Evolutionary conservation across 2,797 vertebrate species (phyloP), one percentile per base, ranked within the genome.

Genomic region (Novumbra hubbsi): DNA sequence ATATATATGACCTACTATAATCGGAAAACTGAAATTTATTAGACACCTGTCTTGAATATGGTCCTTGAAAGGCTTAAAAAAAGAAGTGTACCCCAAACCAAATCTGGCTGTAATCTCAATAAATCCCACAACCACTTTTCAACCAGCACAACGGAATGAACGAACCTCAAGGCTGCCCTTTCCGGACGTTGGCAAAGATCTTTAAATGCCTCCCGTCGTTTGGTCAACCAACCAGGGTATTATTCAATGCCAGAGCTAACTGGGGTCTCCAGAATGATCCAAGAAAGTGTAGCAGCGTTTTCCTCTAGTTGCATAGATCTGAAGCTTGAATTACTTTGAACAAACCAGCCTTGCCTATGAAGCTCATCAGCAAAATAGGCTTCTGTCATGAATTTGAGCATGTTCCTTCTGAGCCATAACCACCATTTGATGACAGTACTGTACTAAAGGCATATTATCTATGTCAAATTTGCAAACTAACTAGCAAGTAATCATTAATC

Each of bases 41-140:
- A 28, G 28, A 32, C 2, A 12, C 28, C 62, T 30, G 14, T 16
- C 28, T 28, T 32, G 27, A 32, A 16, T 8, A 65, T 65, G 30
- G 4, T 45, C 73, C 72, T 34, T 38, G 60, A 68, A 76, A 66
- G 68, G 76, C 38, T 27, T 72, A 50, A 50, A n/a, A 55, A 45
- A 45, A 41, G 2, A 71, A 32, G 3, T 62, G 6, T 68, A 34
- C 73, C n/a, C n/a, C n/a, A n/a, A 80, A 68, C 65, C 41, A 67
- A 65, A 34, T 45, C 62, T 60, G 76, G n/a, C 82, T 38, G 57
- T 50, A 68, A 68, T 80, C 64, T 74, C 73, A 75, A 78, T 83
- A 83, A 73, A 78, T 74, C 73, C 21, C 45, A 49, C 76, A 73
- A 11, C n/a, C 64, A 70, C 72, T 70, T 77, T 71, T 73, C 38